Evolutionary conservation across 2,113 vertebrate genomes (phyloP), one percentile per base, ranked within the genome.

Genomic region (Chaenogobius annularis): DNA sequence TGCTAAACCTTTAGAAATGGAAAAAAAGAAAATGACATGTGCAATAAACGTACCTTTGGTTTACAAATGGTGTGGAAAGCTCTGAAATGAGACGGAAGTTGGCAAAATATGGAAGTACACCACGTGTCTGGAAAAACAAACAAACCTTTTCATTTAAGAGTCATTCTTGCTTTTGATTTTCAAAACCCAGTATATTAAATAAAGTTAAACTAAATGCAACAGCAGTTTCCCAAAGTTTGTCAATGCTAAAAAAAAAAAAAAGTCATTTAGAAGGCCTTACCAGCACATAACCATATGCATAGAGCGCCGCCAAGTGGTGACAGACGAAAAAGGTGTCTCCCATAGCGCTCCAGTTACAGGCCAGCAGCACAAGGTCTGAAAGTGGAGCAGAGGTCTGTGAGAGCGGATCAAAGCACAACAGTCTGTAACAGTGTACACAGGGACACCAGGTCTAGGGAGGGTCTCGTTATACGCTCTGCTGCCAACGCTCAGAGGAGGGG

Each of bases 81-180:
- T 95, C 92, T 2, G 93, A 95, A 79, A 96, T 92, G 64, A 94
- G 90, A 20, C 93, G 93, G 68, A 94, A 95, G 84, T 95, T 95
- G 71, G 92, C 89, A 23, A 94, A 94, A 82, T 94, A 94, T 1
- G 92, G 92, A 76, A 95, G 91, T 46, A 93, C 91, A 1, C 93
- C 90, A 1, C 90, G 92, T 2, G 87, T 92, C 94, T 94, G 91
- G 46, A 72, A 81, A 44, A 43, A 61, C 23, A 35, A 61, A 35
- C 6, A 61, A 61, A 3, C 7, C 8, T 55, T 59, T 22, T 1
- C 47, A 68, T 59, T 43, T 65, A 8, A 12, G 7, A 46, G 17
- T 58, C 0, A 56, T 46, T 35, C n/a, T 35, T 46, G 26, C 65
- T 58, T 22, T n/a, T 35, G 35, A 35, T 35, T 35, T 35, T 35